Evolutionary conservation across 2,888 invertebrate species (phyloP), one percentile per base, ranked within the genome.

Genomic region (Tenthredo scrophulariae): DNA sequence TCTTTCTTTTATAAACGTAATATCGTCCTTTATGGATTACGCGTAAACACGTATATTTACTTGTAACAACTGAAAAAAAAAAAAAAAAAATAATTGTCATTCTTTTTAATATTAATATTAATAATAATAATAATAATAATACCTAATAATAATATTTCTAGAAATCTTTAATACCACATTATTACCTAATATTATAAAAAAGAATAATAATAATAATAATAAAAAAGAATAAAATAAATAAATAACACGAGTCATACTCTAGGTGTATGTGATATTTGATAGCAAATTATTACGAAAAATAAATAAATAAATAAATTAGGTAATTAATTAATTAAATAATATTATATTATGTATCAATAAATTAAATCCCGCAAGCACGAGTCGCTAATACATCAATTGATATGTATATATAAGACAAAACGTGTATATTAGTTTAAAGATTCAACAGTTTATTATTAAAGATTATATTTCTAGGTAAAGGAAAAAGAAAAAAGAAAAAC

Each of bases 191-290:
- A 67, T 67, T 13, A 33, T 67, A 33, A 18, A 18, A 33, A 67
- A 33, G 18, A 67, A 26, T 13, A 26, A 26, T 22, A n/a, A 62
- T n/a, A 22, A n/a, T 9, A 22, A 58, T 1, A 22, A 26, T n/a
- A 62, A 62, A 7, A 7, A 54, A n/a, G n/a, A n/a, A n/a, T n/a
- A n/a, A n/a, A 22, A 26, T n/a, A 62, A 62, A 7, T 1, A 54
- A 33, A 5, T 67, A 67, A 67, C 33, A 67, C 33, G 67, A 67
- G 67, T 67, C 33, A 67, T 67, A 67, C 67, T 67, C 29, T 67
- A 62, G 62, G 62, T 62, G 62, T 62, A 62, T 62, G 62, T 65
- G 58, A 80, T 65, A 65, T 80, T 80, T 80, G 80, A 80, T 80
- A 80, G 58, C 22, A 40, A 74, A 74, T 74, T 43, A 74, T 37